Base-by-base conservation (phyloP, 1,140 invertebrate species). In the Apocrypta bakeri region DNA sequence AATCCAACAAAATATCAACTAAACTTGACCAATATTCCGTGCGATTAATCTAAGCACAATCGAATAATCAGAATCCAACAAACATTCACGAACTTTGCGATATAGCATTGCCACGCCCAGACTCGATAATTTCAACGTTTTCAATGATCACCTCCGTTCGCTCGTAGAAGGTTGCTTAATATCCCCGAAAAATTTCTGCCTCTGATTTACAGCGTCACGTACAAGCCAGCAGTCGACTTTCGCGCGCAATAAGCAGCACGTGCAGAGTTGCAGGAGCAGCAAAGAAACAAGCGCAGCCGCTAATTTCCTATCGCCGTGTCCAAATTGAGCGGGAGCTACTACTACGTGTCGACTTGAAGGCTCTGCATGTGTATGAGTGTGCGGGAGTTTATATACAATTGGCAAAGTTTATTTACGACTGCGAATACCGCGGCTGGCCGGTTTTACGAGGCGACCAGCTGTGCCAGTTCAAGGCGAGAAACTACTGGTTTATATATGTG, bases 391-490 rank as follows among this genome's bases (percentile, higher is more conserved):
- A 24, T 17, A 63, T 27, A 27, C 37, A 56, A 56, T 27, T 83
- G 84, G 72, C 85, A 84, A 89, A 88, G 79, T 88, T 89, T 88
- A 89, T 89, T 87, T 87, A 88, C 82, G 85, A 83, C 81, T 76
- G 73, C 85, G 48, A 81, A 81, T 79, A 79, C 85, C 71, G 71
- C 81, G 81, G 84, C 79, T 76, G 85, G 83, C 80, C 37, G 82
- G 83, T 84, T 89, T 89, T 89, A 88, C 85, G 88, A 88, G 80
- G 42, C 79, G 84, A 81, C 85, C 86, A 87, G 81, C 83, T 86
- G 84, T 84, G 83, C 85, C 83, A 81, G 73, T 87, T 56, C 48
- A 56, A 56, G 48, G 48, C 48, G 48, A 56, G 48, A 56, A 56
- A 21, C 48, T 56, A 56, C 48, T 56, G 48, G 48, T 56, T 56